Conservation (phyloP, 2,797 vertebrate species). For the Bothrops alternatus region DNA sequence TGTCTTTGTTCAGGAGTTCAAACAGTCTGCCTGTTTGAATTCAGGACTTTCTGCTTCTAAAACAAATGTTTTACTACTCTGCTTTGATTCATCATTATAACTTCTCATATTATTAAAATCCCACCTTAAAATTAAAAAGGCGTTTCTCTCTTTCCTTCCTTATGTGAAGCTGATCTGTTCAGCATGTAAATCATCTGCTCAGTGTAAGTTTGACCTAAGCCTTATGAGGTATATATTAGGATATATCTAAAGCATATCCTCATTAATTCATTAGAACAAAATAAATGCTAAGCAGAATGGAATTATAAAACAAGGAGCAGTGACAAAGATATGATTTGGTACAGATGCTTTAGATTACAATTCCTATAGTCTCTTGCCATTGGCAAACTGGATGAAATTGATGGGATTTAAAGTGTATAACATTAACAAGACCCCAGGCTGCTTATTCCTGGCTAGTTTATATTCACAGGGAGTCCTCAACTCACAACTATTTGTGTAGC, state of each 20-base stretch:
- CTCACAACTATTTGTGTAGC: background rate
- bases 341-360: background rate
- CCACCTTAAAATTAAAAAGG: background rate
- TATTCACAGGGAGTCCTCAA: background rate
- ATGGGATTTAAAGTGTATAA: background rate
- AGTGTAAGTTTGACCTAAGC: background rate
- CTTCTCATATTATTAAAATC: background rate
- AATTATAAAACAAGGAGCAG: background rate
- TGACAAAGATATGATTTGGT: background rate
- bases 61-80: background rate
- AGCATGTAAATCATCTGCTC: background rate
- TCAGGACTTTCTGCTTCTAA: background rate
- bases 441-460: background rate
- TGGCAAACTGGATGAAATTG: background rate
- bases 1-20: background rate
- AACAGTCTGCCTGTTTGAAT: background rate
- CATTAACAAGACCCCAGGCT: background rate
- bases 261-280: background rate
- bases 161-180: background rate
- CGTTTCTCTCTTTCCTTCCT: background rate
- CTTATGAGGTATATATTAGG: background rate
- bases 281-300: background rate
- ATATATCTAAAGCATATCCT: background rate
- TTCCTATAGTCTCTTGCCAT: background rate
- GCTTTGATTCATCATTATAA: background rate